Evolutionary conservation across 2,797 vertebrate genomes (phyloP), one percentile per base, ranked within the genome.

Genomic region (Cryptoprocta ferox): DNA sequence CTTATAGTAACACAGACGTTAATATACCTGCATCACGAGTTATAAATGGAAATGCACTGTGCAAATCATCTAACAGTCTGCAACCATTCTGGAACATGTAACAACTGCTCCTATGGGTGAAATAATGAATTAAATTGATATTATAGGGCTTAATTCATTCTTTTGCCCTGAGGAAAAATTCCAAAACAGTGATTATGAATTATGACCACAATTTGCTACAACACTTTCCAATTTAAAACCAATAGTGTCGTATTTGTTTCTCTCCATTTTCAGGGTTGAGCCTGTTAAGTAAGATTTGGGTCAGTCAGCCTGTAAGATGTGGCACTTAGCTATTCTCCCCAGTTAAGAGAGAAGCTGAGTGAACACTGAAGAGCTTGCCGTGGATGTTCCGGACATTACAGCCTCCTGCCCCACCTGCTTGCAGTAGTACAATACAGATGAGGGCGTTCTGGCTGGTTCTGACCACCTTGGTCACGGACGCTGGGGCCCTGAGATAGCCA

Each of bases 161-260:
- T 95, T 98, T 96, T 73, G 88, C 87, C 95, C 89, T 5, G 21
- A 97, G 10, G 37, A 97, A 97, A 89, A 89, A 94, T 94, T 94
- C 91, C 0, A 0, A 85, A 97, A 95, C 45, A 39, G 66, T 18
- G 70, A 95, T 0, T 89, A 92, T 95, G 93, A 97, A 89, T 91
- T 95, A n/a, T 84, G 88, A 81, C 83, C 92, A 93, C 2, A 91
- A 92, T 96, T 76, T 97, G 94, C 95, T 79, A 78, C 71, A 95
- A 97, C 0, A 37, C 56, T 78, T 97, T 56, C 70, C 80, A 91
- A 76, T 87, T 95, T 95, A 96, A 98, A 98, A 87, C 39, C 82
- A 95, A 81, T 12, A 89, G 39, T 89, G 89, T 32, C 35, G 81
- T 66, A 56, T 63, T 86, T 87, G 50, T 75, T 63, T 56, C 32